Evolutionary conservation across 2,797 vertebrate species (phyloP).

Genomic region (Tauraco hartlaubi): DNA sequence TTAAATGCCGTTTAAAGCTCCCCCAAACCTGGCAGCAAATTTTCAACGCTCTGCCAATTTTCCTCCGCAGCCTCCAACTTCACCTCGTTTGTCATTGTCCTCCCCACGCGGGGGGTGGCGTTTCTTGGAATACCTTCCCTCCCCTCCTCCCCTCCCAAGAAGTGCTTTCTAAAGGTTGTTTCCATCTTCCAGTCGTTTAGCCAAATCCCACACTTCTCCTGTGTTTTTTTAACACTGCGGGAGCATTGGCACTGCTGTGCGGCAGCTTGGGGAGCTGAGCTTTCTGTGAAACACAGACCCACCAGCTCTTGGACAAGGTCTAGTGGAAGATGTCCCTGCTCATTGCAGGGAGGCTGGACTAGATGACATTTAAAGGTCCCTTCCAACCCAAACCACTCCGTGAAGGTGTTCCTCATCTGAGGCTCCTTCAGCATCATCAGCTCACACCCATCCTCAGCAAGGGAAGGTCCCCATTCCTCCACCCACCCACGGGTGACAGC

Average conservation of each 20-base stretch:
- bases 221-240: not conserved
- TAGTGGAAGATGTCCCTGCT: not conserved
- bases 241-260: rapidly evolving
- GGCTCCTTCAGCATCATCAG: not conserved
- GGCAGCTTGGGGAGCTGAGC: not conserved
- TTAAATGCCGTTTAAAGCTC: constrained; percentile 69
- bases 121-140: not conserved
- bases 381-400: not conserved
- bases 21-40: constrained; percentile 58
- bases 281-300: rapidly evolving
- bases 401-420: not conserved
- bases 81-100: constrained; percentile 51
- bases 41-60: constrained; percentile 32
- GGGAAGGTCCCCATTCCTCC: not conserved
- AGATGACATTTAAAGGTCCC: not conserved
- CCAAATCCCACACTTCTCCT: not conserved
- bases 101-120: not conserved
- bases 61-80: constrained; percentile 1
- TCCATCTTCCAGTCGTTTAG: not conserved
- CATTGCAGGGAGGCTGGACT: not conserved
- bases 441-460: not conserved
- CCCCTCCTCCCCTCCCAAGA: not conserved
- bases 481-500: not conserved
- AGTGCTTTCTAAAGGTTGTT: not conserved
- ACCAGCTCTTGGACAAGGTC: not conserved